A percentile compares a stretch with the other conserved stretches of the same genome.
Evolutionary conservation across 2,797 vertebrate species (phyloP).

Genomic region (Pangasius macronema): DNA sequence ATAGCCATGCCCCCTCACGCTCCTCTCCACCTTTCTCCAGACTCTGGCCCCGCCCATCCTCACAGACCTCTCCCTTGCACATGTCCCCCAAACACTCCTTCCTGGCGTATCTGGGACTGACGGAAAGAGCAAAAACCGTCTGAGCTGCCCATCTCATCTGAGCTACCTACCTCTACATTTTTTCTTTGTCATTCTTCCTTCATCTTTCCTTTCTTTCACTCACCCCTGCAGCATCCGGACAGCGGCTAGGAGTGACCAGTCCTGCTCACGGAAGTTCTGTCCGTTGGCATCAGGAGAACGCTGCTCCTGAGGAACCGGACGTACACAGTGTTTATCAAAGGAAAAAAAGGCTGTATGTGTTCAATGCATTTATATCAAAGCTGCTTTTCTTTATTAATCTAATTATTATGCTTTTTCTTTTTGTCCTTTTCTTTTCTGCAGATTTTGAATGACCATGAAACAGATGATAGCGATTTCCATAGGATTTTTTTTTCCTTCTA

Average conservation of each 20-base stretch:
- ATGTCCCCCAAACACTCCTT: slow-evolving; percentile 97
- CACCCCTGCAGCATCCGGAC: slow-evolving; percentile 57
- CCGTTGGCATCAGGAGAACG: slow-evolving; percentile 72
- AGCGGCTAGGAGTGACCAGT: slow-evolving; percentile 35
- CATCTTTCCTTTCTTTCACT: slow-evolving; percentile 39
- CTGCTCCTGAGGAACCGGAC: slow-evolving; percentile 80
- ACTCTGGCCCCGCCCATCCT: slow-evolving; percentile 77
- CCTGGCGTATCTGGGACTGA: slow-evolving; percentile 96
- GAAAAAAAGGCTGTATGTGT: slow-evolving; percentile 86
- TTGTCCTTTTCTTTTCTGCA: slow-evolving; percentile 64
- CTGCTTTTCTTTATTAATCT: slow-evolving; percentile 87
- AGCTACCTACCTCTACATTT: slow-evolving; percentile 51
- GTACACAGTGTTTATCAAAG: slow-evolving; percentile 79
- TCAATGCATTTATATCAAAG: slow-evolving; percentile 93
- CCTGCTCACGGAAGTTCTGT: slow-evolving; percentile 28
- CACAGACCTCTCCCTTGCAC: slow-evolving; percentile 81
- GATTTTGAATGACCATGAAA: slow-evolving; percentile 74
- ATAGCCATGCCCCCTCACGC: slow-evolving; percentile 79
- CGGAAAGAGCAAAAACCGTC: slow-evolving; percentile 92
- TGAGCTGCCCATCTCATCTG: slow-evolving; percentile 69
- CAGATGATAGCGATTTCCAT: slow-evolving; percentile 68
- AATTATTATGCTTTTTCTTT: slow-evolving; percentile 70
- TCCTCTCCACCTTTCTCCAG: slow-evolving; percentile 86
- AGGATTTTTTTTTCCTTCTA: slow-evolving; percentile 63
- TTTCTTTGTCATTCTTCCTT: slow-evolving; percentile 39